Evolutionary conservation across 2,888 invertebrate species (phyloP), one percentile per base, ranked within the genome.

Genomic region (Crioceris asparagi): DNA sequence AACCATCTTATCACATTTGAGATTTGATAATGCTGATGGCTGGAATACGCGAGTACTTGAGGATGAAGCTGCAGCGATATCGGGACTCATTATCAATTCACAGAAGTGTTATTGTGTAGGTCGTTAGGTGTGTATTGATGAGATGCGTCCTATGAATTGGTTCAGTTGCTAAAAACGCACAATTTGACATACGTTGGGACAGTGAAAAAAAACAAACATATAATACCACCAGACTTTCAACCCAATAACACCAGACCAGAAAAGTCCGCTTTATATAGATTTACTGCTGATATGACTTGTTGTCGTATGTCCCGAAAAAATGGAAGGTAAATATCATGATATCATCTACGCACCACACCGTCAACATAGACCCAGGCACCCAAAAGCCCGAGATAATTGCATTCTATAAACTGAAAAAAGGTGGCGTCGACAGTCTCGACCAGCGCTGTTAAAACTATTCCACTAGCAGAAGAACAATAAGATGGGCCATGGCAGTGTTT

Each of bases 371-470:
- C 7, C 4, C 2, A 2, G 27, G 15, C 12, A 27, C 27, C 6
- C 4, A 8, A 11, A 27, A 27, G 27, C 27, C 27, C 6, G 27
- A 27, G 15, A 27, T 27, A 8, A 27, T 27, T 27, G 27, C 27
- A 5, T 27, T 12, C 15, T 27, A 27, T 27, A 27, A 27, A 6
- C 8, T 6, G 7, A 27, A 3, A 5, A 27, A 27, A 7, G 27
- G 27, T 11, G 7, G 21, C n/a, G n/a, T 21, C 10, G 21, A 21
- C 10, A 7, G 7, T 7, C 10, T 21, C 7, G 21, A 21, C 10
- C 21, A 21, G 10, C 6, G 10, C 6, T 21, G 21, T 21, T 6
- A 6, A 21, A 10, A 6, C 6, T 21, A 21, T 21, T 21, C 7
- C 21, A 21, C 21, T 12, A 25, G 12, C 26, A n/a, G 26, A 3